Conservation (phyloP, 2,113 vertebrate species). For the Apeltes quadracus region DNA sequence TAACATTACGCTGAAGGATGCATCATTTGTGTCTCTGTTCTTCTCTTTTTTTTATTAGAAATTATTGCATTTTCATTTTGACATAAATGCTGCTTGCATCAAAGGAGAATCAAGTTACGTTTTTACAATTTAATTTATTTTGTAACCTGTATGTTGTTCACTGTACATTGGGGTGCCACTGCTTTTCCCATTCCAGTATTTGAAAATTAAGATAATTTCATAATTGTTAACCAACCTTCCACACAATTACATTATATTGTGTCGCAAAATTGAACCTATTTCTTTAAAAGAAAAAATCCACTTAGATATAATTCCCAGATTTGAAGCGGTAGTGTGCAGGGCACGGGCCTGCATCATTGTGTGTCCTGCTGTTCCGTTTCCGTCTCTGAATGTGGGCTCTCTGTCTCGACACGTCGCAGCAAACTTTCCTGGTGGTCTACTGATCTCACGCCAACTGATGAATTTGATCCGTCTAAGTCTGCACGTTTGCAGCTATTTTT, state of each 20-base stretch:
- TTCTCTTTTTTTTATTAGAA: background rate
- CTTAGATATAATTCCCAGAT: background rate
- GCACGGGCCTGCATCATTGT: slow-evolving; percentile 22
- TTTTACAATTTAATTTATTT: background rate
- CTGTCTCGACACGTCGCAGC: slow-evolving; percentile 67
- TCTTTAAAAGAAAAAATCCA: background rate
- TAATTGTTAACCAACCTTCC: background rate
- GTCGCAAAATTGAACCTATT: background rate
- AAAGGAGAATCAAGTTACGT: background rate
- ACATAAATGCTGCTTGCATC: background rate
- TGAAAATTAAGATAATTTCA: background rate
- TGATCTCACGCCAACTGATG: slow-evolving; percentile 76
- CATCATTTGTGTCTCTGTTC: slow-evolving; percentile 1
- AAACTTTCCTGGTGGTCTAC: slow-evolving; percentile 82
- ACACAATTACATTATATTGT: background rate
- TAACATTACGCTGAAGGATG: slow-evolving; percentile 39
- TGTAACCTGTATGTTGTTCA: background rate
- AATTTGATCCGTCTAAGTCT: slow-evolving; percentile 73
- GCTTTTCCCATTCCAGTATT: background rate
- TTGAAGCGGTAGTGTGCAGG: background rate
- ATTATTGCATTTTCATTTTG: background rate
- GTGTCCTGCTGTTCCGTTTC: slow-evolving; percentile 36
- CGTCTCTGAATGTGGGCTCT: slow-evolving; percentile 52
- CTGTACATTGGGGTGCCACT: background rate
- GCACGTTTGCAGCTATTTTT: slow-evolving; percentile 45